phyloP scores from a whole-genome alignment of 2,113 vertebrate genomes.

The Saccopteryx leptura region DNA sequence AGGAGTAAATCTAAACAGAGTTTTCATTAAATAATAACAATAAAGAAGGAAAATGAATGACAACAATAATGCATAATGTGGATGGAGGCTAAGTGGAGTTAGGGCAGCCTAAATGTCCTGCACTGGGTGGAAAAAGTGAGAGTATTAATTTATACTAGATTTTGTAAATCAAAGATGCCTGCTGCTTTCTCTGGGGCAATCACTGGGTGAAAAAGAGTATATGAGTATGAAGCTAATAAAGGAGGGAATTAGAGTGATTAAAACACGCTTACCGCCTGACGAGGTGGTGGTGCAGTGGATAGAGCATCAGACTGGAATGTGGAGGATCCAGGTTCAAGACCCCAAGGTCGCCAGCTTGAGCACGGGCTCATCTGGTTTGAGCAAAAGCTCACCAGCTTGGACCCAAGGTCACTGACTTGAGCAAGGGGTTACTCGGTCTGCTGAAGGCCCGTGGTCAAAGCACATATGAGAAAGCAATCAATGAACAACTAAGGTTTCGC shows the following conservation, averaged over 20 bases:
- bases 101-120: neutral
- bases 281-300: no score
- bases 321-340: no score
- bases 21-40: neutral
- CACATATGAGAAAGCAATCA: no score
- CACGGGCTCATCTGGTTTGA: no score
- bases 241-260: neutral
- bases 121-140: neutral
- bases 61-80: rapidly evolving
- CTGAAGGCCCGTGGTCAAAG: no score
- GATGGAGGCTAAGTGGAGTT: neutral
- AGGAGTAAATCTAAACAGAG: neutral
- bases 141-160: neutral
- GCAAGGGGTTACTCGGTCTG: no score
- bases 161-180: neutral
- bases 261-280: neutral
- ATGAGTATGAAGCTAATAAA: no score
- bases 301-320: no score
- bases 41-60: neutral
- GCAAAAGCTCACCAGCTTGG: no score
- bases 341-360: no score
- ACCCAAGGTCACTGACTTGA: no score
- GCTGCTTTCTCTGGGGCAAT: neutral
- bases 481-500: no score
- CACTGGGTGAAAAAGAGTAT: neutral